Conservation (phyloP, 2,888 invertebrate species). For the Agrilus cyanescens region DNA sequence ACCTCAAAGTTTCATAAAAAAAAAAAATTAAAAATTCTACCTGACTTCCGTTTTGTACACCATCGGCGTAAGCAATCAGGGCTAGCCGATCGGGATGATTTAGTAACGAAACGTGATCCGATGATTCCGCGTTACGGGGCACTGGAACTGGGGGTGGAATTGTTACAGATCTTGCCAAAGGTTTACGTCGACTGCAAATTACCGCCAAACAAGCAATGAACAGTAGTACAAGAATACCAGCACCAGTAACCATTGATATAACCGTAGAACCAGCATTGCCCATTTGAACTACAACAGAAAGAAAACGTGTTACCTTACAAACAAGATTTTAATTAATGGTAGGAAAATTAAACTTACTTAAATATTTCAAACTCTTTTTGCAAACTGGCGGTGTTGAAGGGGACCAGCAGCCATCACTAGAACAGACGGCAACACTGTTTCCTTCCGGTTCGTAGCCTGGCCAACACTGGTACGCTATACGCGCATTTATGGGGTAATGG, state of each 20-base stretch:
- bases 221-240: conserved; percentile 30
- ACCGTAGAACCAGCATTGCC: conserved; percentile 25
- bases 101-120: conserved; percentile 29
- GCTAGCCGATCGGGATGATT: conserved; percentile 41
- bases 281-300: conserved; percentile 23
- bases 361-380: conserved; percentile 20
- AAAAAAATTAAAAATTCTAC: too few species aligned
- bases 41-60: conserved; percentile 27
- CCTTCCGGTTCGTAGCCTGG: conserved; percentile 34
- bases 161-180: conserved; percentile 25
- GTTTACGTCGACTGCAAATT: conserved; percentile 28
- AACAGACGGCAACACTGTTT: conserved; percentile 29
- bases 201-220: conserved; percentile 31
- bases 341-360: conserved; percentile 24
- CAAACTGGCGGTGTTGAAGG: conserved; percentile 27
- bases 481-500: conserved; percentile 28
- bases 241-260: conserved; percentile 33
- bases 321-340: not conserved
- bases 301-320: conserved; percentile 6
- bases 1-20: too few species aligned
- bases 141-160: conserved; percentile 22
- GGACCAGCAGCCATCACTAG: conserved; percentile 33
- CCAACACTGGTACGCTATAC: conserved; percentile 33
- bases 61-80: conserved; percentile 42
- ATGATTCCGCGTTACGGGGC: conserved; percentile 17